phyloP scores from a whole-genome alignment of 1,140 invertebrate genomes.

The Hylaeus anthracinus region DNA sequence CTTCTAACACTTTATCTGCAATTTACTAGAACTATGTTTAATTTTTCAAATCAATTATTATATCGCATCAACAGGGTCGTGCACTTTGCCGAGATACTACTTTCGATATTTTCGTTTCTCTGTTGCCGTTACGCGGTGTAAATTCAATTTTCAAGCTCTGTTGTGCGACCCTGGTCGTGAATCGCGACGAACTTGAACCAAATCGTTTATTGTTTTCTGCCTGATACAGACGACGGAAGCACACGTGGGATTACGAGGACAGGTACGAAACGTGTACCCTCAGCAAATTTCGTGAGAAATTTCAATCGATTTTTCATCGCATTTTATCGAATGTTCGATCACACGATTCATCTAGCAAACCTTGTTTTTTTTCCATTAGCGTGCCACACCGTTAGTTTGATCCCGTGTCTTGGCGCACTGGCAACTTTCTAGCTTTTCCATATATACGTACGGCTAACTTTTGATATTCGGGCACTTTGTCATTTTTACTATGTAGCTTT shows the following conservation, averaged over 20 bases:
- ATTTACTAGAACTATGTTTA: no score
- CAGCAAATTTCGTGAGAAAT: slow-evolving; percentile 53
- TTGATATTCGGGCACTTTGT: no score
- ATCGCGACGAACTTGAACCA: slow-evolving; percentile 41
- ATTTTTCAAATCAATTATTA: no score
- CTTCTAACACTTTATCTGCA: not conserved
- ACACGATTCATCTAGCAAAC: slow-evolving; percentile 37
- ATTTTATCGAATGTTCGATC: slow-evolving; percentile 19
- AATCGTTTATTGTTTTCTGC: slow-evolving; percentile 67
- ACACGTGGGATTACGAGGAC: slow-evolving; percentile 84
- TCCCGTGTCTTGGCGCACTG: slow-evolving; percentile 26
- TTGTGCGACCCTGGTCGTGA: slow-evolving; percentile 7
- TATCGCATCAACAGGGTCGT: slow-evolving; percentile 9
- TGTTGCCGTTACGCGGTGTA: no score
- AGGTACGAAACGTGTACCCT: slow-evolving; percentile 78
- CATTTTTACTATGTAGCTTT: no score
- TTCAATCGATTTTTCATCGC: slow-evolving; percentile 37
- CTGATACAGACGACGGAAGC: slow-evolving; percentile 82
- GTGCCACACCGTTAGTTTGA: slow-evolving; percentile 28
- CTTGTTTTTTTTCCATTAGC: slow-evolving; percentile 29
- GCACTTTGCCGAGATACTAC: not conserved
- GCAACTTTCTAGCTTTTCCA: slow-evolving; percentile 6
- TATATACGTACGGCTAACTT: slow-evolving; percentile 20
- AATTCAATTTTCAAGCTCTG: not conserved
- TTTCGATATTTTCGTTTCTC: not conserved